These are phyloP conservation scores for Ciconia nigra DNA, from an alignment of 2,797 vertebrate genomes.

Conservation along the genomic window DNA sequence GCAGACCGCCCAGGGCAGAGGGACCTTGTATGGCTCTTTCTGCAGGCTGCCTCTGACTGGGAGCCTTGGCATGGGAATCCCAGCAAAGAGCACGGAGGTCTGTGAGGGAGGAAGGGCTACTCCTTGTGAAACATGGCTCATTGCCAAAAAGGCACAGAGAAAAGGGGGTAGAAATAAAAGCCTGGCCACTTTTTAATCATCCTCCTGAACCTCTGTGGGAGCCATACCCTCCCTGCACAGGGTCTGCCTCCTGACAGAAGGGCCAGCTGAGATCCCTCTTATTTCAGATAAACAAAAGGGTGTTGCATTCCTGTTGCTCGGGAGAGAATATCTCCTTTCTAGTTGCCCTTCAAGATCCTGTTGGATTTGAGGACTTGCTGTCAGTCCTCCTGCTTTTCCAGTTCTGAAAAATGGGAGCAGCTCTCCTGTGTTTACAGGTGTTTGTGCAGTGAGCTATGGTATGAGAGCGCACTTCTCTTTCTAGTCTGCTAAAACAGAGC, in stretches of 20 bases:
- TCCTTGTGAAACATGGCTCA: background rate
- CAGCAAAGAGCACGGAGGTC: background rate
- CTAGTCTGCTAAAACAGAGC: background rate
- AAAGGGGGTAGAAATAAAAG: background rate
- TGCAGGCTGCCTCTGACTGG: background rate
- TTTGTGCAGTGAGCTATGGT: background rate
- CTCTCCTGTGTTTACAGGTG: background rate
- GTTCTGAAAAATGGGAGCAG: background rate
- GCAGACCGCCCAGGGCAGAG: accelerated
- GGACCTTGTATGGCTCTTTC: background rate
- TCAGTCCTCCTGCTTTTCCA: background rate
- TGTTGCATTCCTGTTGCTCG: accelerated
- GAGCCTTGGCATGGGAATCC: background rate
- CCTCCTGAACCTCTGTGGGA: background rate
- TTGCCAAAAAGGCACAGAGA: background rate
- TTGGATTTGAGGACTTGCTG: background rate
- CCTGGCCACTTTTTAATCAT: background rate
- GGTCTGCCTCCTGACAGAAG: background rate
- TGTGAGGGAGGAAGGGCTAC: background rate
- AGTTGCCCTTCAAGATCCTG: background rate
- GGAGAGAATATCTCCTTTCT: background rate
- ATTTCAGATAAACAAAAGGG: background rate
- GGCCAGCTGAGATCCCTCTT: background rate
- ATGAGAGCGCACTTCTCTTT: background rate
- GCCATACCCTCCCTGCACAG: background rate